A percentile compares a stretch with the other conserved stretches of the same genome.
Conservation (phyloP, 1,140 invertebrate genomes). For the Ericerus pela region DNA sequence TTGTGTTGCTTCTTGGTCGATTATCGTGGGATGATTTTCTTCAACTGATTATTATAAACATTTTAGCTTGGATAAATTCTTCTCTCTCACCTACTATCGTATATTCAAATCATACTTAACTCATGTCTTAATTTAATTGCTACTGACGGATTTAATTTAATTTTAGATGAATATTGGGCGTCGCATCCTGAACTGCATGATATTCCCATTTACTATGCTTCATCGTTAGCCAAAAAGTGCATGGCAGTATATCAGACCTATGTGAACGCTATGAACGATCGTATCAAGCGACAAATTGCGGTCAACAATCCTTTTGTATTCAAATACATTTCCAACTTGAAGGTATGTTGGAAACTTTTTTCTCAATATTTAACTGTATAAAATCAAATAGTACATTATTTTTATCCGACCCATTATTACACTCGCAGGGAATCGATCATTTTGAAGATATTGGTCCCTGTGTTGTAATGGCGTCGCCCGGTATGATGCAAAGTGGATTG, state of each 20-base stretch:
- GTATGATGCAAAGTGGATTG: constrained; percentile 99
- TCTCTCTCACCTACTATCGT: no score
- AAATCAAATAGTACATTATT: not conserved
- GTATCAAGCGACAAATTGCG: constrained; percentile 87
- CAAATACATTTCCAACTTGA: constrained; percentile 95
- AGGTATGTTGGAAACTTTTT: constrained; percentile 39
- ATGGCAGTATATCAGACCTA: constrained; percentile 99
- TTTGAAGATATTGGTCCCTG: constrained; percentile 99
- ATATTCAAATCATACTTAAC: no score
- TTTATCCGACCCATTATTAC: not conserved
- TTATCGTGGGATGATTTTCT: no score
- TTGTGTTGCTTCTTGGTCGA: no score
- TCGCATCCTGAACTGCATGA: constrained; percentile 96
- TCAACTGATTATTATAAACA: no score
- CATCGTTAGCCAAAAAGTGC: constrained; percentile 96
- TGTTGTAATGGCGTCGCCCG: constrained; percentile 97
- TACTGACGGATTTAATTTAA: constrained; percentile 20
- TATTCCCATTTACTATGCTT: constrained; percentile 99
- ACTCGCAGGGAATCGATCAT: constrained; percentile 81
- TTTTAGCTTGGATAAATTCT: no score
- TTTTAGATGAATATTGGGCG: constrained; percentile 90
- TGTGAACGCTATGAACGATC: constrained; percentile 98
- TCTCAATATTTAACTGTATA: constrained; percentile 4
- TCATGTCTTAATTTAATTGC: no score
- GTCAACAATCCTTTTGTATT: constrained; percentile 99